Evolutionary conservation across 2,888 invertebrate genomes (phyloP).

Genomic region (Amblyjoppa proteus): DNA sequence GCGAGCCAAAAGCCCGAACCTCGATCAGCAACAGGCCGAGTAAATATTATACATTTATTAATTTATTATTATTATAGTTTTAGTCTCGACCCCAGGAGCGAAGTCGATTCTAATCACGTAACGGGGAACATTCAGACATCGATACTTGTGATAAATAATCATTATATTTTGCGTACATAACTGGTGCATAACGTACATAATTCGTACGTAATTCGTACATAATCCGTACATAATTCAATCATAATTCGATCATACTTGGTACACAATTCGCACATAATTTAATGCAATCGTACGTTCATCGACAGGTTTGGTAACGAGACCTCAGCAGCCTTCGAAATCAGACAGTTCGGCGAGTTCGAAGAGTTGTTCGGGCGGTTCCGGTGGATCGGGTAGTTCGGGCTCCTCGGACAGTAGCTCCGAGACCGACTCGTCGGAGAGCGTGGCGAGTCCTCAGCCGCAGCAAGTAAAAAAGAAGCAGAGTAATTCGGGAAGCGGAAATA

Average conservation of each 20-base stretch:
- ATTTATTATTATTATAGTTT: too few species aligned
- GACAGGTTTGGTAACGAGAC: constrained; percentile 78
- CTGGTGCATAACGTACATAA: too few species aligned
- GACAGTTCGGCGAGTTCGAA: constrained; percentile 89
- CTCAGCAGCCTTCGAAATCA: constrained; percentile 85
- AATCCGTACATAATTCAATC: too few species aligned
- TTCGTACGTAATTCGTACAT: too few species aligned
- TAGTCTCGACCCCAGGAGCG: too few species aligned
- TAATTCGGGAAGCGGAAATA: constrained; percentile 69
- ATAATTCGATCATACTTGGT: too few species aligned
- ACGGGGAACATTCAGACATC: too few species aligned
- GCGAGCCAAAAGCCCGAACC: constrained; percentile 84
- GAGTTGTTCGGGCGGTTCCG: constrained; percentile 88
- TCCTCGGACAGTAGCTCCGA: constrained; percentile 88
- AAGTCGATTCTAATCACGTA: too few species aligned
- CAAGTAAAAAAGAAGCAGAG: constrained; percentile 81
- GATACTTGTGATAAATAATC: too few species aligned
- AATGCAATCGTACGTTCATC: not conserved
- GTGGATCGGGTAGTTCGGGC: constrained; percentile 90
- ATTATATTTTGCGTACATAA: too few species aligned
- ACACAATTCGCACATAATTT: not conserved
- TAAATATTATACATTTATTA: constrained; percentile 65
- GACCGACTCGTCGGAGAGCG: constrained; percentile 89
- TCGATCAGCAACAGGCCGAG: constrained; percentile 85
- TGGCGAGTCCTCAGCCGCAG: constrained; percentile 84